Evolutionary conservation across 2,113 vertebrate genomes (phyloP), one percentile per base, ranked within the genome.

Genomic region (Galbula dea): DNA sequence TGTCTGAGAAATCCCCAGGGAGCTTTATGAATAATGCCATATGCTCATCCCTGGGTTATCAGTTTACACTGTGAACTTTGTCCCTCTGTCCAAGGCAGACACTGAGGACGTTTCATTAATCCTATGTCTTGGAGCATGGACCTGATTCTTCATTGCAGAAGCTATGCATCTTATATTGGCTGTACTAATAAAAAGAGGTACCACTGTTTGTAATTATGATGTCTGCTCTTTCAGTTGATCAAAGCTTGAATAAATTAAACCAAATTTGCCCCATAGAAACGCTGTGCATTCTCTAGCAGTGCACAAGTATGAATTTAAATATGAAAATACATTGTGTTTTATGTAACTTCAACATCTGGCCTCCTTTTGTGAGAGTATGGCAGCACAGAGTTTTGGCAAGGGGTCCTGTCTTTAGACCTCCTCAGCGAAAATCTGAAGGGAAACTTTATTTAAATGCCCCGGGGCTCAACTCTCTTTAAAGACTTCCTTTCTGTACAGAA

Each of bases 121-220:
- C 72, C 54, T 19, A 43, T 88, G 67, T 96, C 84, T 92, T 83
- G 72, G 85, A 96, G 95, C 96, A 95, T 95, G 93, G 91, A 90
- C 58, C 24, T 83, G 93, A 90, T 59, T 95, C 96, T 96, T 96
- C 96, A 94, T 89, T 96, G 84, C 74, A 87, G 89, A 97, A 78
- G 73, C 96, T 98, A 97, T 98, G 97, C 97, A 98, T 96, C 95
- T 96, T 97, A 68, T 96, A 97, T 94, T 91, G 90, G 92, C 93
- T 93, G 79, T 95, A 92, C 79, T 93, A 97, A 98, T 98, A 98
- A 98, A 97, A 73, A 96, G 52, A 96, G 86, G 79, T 90, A 89
- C 54, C 89, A 24, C 76, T 80, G 66, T 96, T 98, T 95, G 32
- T 96, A 93, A 86, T 61, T 27, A 39, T 5, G 67, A 22, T 16